phyloP scores from a whole-genome alignment of 2,797 vertebrate genomes.

The Eidolon dupreanum region DNA sequence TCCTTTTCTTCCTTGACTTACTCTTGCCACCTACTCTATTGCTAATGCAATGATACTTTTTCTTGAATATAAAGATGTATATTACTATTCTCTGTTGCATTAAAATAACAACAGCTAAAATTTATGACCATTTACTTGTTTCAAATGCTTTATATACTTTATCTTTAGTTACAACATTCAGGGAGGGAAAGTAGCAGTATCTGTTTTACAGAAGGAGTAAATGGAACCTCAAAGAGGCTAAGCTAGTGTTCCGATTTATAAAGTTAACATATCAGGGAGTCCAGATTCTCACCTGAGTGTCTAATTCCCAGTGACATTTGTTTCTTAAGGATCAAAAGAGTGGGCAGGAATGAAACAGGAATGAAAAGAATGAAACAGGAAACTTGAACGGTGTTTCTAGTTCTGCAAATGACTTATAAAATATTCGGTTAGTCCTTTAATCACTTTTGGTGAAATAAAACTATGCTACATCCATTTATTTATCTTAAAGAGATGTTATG shows the following conservation, averaged over 20 bases:
- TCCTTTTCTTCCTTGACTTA: neutral
- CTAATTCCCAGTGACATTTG: neutral
- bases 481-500: neutral
- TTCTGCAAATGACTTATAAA: neutral
- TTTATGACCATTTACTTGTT: neutral
- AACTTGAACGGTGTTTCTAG: neutral
- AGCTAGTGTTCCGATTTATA: neutral
- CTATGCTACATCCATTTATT: neutral
- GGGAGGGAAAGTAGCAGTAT: neutral
- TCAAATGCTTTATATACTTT: neutral
- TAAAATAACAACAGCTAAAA: neutral
- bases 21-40: neutral
- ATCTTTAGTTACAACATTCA: neutral
- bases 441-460: neutral
- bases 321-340: neutral
- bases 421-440: neutral
- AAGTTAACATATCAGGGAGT: neutral
- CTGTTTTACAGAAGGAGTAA: neutral
- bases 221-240: neutral
- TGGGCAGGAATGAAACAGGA: neutral
- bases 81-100: neutral
- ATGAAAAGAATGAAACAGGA: neutral
- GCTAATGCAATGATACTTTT: neutral
- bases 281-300: neutral
- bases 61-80: neutral